These are phyloP conservation scores for Sus scrofa DNA, from an alignment of 2,113 vertebrate genomes.

Conservation along the genomic window DNA sequence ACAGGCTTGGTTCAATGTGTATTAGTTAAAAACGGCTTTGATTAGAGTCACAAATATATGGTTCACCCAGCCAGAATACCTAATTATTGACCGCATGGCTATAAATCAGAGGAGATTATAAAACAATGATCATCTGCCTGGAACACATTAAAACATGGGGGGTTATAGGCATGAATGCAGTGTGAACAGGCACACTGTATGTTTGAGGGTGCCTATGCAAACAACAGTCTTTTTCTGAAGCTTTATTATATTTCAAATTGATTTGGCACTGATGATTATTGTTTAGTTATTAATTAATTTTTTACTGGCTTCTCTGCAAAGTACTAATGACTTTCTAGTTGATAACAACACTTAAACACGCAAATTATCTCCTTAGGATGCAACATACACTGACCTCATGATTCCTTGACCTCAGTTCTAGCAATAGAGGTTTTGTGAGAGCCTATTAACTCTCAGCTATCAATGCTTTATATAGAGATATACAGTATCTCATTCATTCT, in stretches of 20 bases:
- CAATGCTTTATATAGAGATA: background rate
- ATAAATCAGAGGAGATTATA: slow-evolving; percentile 77
- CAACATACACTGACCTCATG: background rate
- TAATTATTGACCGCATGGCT: slow-evolving; percentile 68
- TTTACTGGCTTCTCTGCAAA: slow-evolving; percentile 9
- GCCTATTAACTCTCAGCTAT: background rate
- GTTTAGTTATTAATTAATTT: slow-evolving; percentile 11
- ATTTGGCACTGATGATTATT: background rate
- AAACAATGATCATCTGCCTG: slow-evolving; percentile 61
- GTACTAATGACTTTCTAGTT: background rate
- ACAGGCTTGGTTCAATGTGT: background rate
- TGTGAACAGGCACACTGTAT: background rate
- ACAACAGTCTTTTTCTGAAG: background rate
- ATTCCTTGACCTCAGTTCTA: background rate
- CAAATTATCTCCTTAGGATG: background rate
- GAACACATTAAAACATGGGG: slow-evolving; percentile 42
- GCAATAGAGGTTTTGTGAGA: background rate
- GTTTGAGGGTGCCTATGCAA: background rate
- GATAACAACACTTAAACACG: background rate
- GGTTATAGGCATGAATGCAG: background rate
- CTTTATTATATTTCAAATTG: slow-evolving; percentile 14
- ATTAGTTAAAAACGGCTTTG: slow-evolving; percentile 68
- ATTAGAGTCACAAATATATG: slow-evolving; percentile 51
- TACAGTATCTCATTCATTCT: background rate
- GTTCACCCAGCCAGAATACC: slow-evolving; percentile 70